Conservation (phyloP, 2,113 vertebrate species). For the Lamprotornis superbus region DNA sequence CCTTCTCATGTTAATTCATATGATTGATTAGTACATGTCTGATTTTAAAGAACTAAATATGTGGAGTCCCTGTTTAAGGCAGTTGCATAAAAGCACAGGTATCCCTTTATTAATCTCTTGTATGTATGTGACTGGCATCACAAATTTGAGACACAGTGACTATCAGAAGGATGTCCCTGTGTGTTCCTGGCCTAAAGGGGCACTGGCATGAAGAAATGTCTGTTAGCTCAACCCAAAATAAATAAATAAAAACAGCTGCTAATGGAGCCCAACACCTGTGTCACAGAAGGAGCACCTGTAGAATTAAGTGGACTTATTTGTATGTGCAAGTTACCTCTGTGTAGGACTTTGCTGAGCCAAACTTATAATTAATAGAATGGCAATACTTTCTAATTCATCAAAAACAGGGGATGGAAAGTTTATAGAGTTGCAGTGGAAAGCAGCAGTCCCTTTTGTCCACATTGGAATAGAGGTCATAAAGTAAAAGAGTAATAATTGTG, state of each 20-base stretch:
- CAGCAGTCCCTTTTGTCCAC: neutral
- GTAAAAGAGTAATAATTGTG: neutral
- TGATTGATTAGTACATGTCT: neutral
- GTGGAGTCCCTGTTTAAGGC: neutral
- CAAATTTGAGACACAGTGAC: neutral
- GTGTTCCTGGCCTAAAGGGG: neutral
- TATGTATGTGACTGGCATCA: neutral
- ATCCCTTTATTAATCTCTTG: neutral
- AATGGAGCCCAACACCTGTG: neutral
- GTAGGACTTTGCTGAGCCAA: neutral
- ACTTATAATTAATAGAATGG: neutral
- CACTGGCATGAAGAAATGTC: neutral
- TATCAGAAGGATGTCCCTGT: neutral
- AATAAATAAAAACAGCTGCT: neutral
- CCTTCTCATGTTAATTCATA: neutral
- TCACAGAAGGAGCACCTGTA: neutral
- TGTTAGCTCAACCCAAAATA: neutral
- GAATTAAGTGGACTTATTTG: neutral
- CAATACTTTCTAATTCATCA: neutral
- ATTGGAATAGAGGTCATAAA: neutral
- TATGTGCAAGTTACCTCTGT: neutral
- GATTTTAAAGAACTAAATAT: neutral
- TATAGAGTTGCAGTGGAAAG: neutral
- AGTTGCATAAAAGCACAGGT: neutral
- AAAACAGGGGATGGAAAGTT: neutral